phyloP scores from a whole-genome alignment of 1,140 invertebrate species.

The Dryas iulia region DNA sequence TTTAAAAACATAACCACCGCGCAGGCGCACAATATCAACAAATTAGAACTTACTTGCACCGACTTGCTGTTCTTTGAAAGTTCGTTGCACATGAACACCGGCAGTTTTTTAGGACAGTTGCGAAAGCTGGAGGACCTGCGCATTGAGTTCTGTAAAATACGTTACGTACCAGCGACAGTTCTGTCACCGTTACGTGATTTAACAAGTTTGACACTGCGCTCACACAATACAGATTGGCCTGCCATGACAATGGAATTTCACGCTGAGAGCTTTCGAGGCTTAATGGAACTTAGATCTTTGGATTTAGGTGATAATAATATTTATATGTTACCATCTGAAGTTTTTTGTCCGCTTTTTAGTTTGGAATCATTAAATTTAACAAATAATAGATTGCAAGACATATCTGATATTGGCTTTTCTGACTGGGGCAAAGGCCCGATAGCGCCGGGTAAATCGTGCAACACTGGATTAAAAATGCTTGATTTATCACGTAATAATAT shows the following conservation, averaged over 20 bases:
- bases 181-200: conserved; percentile 86
- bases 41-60: conserved; percentile 87
- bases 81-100: conserved; percentile 83
- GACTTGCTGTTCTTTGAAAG: conserved; percentile 90
- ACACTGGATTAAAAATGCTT: conserved; percentile 84
- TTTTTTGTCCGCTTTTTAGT: conserved; percentile 88
- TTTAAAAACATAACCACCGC: conserved; percentile 86
- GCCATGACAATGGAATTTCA: conserved; percentile 88
- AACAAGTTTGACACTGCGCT: conserved; percentile 86
- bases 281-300: conserved; percentile 85
- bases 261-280: conserved; percentile 85
- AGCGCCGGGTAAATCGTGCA: conserved; percentile 84
- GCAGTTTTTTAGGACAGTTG: conserved; percentile 83
- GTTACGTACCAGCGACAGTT: conserved; percentile 86
- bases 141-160: conserved; percentile 90
- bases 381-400: conserved; percentile 89
- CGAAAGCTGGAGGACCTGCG: conserved; percentile 83
- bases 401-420: conserved; percentile 87
- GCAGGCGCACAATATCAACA: conserved; percentile 84
- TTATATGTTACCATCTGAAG: conserved; percentile 86
- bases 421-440: conserved; percentile 84
- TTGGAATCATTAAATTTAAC: conserved; percentile 87
- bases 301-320: conserved; percentile 91
- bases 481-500: conserved; percentile 89
- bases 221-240: conserved; percentile 91